These are phyloP conservation scores for Aeoliscus strigatus DNA, from an alignment of 2,797 vertebrate genomes.

Conservation along the genomic window DNA sequence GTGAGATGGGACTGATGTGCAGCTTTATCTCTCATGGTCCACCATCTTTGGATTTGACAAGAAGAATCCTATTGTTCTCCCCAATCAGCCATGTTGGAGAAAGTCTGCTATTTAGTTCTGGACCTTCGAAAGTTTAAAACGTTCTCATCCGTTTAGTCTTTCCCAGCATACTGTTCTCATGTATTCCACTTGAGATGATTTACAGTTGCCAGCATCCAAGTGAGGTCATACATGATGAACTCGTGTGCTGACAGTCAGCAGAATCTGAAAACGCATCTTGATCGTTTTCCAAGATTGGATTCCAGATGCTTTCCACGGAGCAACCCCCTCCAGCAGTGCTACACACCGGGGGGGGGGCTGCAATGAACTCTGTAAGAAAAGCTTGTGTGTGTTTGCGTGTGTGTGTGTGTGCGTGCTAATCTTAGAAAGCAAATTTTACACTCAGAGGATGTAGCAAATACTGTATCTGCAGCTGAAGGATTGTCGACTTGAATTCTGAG, in stretches of 20 bases:
- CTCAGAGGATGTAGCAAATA: neutral
- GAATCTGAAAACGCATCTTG: constrained; percentile 24
- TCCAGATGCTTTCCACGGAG: constrained; percentile 39
- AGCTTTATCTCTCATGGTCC: constrained; percentile 21
- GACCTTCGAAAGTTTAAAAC: no score
- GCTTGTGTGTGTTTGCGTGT: no score
- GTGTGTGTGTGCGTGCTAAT: constrained; percentile 11
- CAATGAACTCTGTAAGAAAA: constrained; percentile 6
- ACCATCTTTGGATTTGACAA: constrained; percentile 23
- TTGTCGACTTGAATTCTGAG: constrained; percentile 8
- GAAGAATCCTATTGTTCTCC: constrained; percentile 20
- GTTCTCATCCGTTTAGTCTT: constrained; percentile 5
- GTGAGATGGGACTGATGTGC: constrained; percentile 32
- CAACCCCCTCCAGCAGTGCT: constrained; percentile 13
- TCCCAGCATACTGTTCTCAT: constrained; percentile 3
- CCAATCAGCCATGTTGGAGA: constrained; percentile 7
- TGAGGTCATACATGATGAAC: constrained; percentile 30
- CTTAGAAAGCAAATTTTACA: constrained; percentile 5
- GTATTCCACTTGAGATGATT: constrained; percentile 2
- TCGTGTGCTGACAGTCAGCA: constrained; percentile 48
- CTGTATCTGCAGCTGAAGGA: constrained; percentile 1
- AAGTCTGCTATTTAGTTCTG: neutral
- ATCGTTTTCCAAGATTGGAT: constrained; percentile 35
- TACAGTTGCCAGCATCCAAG: constrained; percentile 14
- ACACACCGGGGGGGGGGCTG: neutral